Evolutionary conservation across 2,797 vertebrate genomes (phyloP), one percentile per base, ranked within the genome.

Genomic region (Galaxias olidus): DNA sequence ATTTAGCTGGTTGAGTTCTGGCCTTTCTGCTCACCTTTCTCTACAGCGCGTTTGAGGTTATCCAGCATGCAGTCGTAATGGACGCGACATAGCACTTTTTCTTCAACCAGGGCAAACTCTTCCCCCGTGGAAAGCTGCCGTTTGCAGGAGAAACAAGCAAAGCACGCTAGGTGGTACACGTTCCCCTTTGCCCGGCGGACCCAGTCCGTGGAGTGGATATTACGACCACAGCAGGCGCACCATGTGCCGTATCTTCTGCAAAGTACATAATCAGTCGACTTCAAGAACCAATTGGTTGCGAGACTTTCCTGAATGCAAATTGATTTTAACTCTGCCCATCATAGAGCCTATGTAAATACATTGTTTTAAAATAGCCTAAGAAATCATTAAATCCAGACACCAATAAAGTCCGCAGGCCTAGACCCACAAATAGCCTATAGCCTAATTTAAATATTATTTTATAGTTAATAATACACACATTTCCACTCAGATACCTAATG

Each of bases 51-150:
- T 84, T 97, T 97, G 44, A 97, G 91, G 70, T 97, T 98, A 86
- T 98, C 96, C 91, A 96, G 73, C 96, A 97, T 95, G 83, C 94
- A 95, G 90, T 97, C 94, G 1, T 97, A 99, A 78, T 98, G 97
- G 1, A 95, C 93, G 65, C 94, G 90, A 65, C 97, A 99, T 4
- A 99, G 93, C 64, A 98, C 95, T 63, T 96, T 96, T 69, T 96
- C 94, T 84, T 98, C 96, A 5, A 98, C 94, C 90, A 98, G 73
- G 7, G 95, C 96, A 19, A 98, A 98, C 89, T 98, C 95, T 81
- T 99, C 97, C 45, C 97, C 97, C 0, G 96, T 98, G 9, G 95
- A 96, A 20, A 99, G 94, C 77, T 99, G 97, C 13, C 96, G 89
- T 71, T 98, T 98, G 87, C 97, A 99, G 77, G 95, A 96, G 86